Base-by-base conservation (phyloP, 2,888 invertebrate genomes). In the Sphaerophoria rueppellii region DNA sequence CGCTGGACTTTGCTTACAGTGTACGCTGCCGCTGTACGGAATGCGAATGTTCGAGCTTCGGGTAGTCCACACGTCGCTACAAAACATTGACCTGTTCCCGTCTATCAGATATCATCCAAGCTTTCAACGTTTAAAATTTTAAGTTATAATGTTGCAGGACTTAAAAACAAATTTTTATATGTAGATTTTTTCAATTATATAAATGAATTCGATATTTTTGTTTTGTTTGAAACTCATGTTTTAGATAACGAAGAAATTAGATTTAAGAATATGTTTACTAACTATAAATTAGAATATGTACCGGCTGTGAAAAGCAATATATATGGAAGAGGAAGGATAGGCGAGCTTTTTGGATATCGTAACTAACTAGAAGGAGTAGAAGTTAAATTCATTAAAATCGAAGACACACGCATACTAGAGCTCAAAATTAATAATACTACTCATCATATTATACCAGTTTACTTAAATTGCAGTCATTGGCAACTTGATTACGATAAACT, bases 161-260 rank as follows among this genome's bases (percentile, higher is more conserved):
- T 48, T 48, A 65, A 52, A 32, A 65, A 52, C 34, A 65, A 65
- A 52, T 37, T 65, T 32, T 7, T 63, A 7, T 48, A 48, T 52
- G 5, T 12, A 14, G 34, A 65, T 32, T 65, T 65, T 52, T 69
- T 69, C 40, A 69, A 69, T 54, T 40, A 69, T 24, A 32, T 70
- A 73, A 63, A 73, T 60, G 40, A 12, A 50, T 60, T 3, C 37
- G 69, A 70, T 32, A 55, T 70, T n/a, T 55, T 69, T 55, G 43
- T 69, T n/a, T 37, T 54, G 48, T 54, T 54, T 32, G 69, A 70
- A 70, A 70, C 69, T n/a, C 55, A 70, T 55, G 43, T 70, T 16
- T 55, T 70, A 70, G 43, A 43, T 4, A 32, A 32, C 40, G 46
- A 70, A 57, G 46, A 24, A 11, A 12, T 11, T n/a, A 70, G 40